phyloP scores from a whole-genome alignment of 2,113 vertebrate species.

The Melanostigma gelatinosum region DNA sequence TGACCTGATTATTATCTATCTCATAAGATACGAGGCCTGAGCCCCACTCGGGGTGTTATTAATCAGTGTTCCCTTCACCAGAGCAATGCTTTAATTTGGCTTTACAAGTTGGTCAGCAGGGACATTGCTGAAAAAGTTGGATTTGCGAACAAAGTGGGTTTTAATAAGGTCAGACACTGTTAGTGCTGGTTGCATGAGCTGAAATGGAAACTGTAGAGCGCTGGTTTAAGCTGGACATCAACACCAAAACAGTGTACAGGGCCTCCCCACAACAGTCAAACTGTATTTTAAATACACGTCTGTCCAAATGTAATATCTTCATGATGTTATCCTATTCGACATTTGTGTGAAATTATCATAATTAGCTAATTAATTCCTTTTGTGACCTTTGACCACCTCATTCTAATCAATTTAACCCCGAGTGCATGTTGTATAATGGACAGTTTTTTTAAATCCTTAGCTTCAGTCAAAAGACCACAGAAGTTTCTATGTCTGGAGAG shows the following conservation, averaged over 20 bases:
- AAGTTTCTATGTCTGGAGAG: slow-evolving; percentile 42
- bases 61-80: slow-evolving; percentile 50
- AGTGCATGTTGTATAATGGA: not conserved
- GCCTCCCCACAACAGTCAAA: not conserved
- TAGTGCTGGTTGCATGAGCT: not conserved
- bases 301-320: not conserved
- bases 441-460: slow-evolving; percentile 11
- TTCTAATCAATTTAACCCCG: not conserved
- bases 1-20: slow-evolving; percentile 61
- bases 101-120: slow-evolving; percentile 32
- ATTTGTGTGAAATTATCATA: not conserved
- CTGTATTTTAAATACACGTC: not conserved
- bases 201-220: slow-evolving; percentile 1
- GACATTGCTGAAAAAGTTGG: slow-evolving; percentile 18
- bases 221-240: not conserved
- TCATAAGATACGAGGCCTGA: slow-evolving; percentile 56
- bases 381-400: not conserved
- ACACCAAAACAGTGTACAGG: not conserved
- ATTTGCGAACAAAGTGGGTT: slow-evolving; percentile 21
- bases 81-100: slow-evolving; percentile 46
- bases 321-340: not conserved
- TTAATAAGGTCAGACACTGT: slow-evolving; percentile 19
- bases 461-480: slow-evolving; percentile 44
- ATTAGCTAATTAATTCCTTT: not conserved
- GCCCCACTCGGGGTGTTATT: slow-evolving; percentile 39